Evolutionary conservation across 64 coral and sea anemone genomes (phyloP), one percentile per base, ranked within the genome.

Genomic region (Montipora sp.): DNA sequence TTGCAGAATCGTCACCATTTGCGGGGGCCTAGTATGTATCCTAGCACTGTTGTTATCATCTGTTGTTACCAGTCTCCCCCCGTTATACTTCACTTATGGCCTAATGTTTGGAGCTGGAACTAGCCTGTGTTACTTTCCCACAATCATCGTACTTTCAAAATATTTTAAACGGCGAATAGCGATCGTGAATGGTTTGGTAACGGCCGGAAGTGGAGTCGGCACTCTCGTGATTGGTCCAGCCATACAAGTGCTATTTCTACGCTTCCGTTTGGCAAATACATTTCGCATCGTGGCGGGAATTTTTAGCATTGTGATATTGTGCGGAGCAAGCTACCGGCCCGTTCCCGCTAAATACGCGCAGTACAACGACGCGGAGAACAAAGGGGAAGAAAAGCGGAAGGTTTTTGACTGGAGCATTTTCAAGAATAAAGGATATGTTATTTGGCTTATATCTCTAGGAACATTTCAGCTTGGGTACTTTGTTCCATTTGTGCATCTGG

Each of bases 401-500:
- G 79, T 96, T 49, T 96, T 99, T 60, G 94, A 99, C 51, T 96
- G 89, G 83, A 89, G 90, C 48, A 96, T 99, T 60, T 99, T 99
- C 66, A 93, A 73, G 87, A 99, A 99, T 59, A 99, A 96, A 87
- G 94, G 94, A 49, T 99, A 99, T 77, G 77, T 96, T 22, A 59
- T 94, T 4, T 99, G 98, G 98, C 82, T 84, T 27, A 12, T 48
- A 2, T 96, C 91, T 76, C 80, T 99, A 43, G 91, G 94, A 9
- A 94, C 90, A 8, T 99, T 94, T 90, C 90, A 96, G 75, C 10
- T 99, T 11, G 98, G 92, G 3, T 99, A 99, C 24, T 99, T 99
- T 77, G 94, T 99, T 9, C 98, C 98, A 10, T 99, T 99, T 69
- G 98, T 99, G 8, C 98, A 99, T 65, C 77, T 99, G 89, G 98